Base-by-base conservation (phyloP, 2,797 vertebrate species). In the Falco naumanni region DNA sequence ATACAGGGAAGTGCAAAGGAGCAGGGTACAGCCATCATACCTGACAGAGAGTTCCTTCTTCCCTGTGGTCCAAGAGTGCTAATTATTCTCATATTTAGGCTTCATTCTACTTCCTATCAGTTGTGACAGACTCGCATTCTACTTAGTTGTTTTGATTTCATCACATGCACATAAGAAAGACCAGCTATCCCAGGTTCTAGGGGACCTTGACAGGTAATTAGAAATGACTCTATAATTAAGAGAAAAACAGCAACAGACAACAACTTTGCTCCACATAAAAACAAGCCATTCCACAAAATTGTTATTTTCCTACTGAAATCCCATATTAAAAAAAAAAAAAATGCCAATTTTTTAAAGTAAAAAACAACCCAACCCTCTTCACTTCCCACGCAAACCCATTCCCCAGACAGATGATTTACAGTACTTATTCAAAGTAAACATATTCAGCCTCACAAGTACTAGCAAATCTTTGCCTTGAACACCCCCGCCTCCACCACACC, bases 211-310 rank as follows among this genome's bases (percentile, higher is more conserved):
- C 96, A 95, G 90, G 87, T 84, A 93, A 92, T 93, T 95, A 88
- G 89, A 95, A 96, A 92, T 93, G 74, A 33, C 63, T 93, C 89
- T 45, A 79, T 94, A 95, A 96, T 90, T 94, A 91, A 95, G 86
- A 93, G 68, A 81, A 87, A 94, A 95, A 88, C 37, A 88, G 75
- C 65, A 84, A 89, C 72, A 88, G 76, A 63, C 69, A 54, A 85
- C 75, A 96, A 78, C 76, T 69, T 87, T 25, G 34, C 90, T 89
- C 61, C 84, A 81, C n/a, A 34, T 57, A 78, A 90, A 93, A 93
- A 87, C 91, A 96, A 94, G 76, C 18, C 47, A 69, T 71, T 86
- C 82, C 82, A 86, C 51, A 84, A 68, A 95, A 87, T 22, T 65
- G 68, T 43, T 88, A 60, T 63, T 95, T 90, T 81, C 56, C 54